Evolutionary conservation across 2,113 vertebrate genomes (phyloP).

Genomic region (Etia nguti): DNA sequence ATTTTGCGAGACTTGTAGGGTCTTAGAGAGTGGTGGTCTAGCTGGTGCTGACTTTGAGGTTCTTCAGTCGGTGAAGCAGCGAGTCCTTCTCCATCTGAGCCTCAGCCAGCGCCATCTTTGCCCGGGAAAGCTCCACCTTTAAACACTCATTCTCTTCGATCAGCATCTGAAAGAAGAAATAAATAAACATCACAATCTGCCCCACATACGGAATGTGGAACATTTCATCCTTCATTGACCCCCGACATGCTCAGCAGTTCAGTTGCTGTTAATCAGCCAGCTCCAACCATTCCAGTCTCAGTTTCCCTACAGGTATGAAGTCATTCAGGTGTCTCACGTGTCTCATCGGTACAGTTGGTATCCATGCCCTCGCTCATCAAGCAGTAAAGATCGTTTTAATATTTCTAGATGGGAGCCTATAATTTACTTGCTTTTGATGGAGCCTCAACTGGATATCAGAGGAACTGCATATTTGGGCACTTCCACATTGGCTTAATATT

Average conservation of each 20-base stretch:
- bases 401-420: too few species aligned
- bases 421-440: too few species aligned
- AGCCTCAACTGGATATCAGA: background rate
- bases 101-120: slow-evolving; percentile 93
- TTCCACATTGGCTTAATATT: background rate
- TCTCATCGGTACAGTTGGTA: background rate
- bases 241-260: background rate
- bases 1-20: background rate
- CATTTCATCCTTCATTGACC: background rate
- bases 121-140: slow-evolving; percentile 87
- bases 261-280: background rate
- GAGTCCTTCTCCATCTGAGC: slow-evolving; percentile 91
- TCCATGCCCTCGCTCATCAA: background rate
- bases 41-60: slow-evolving; percentile 71
- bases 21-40: slow-evolving; percentile 15
- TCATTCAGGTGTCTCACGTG: background rate
- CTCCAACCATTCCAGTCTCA: background rate
- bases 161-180: slow-evolving; percentile 68
- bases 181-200: background rate
- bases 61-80: slow-evolving; percentile 85
- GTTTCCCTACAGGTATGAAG: background rate
- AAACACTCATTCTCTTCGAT: slow-evolving; percentile 93
- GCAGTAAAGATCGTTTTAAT: background rate
- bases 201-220: background rate
- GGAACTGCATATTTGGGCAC: background rate